phyloP scores from a whole-genome alignment of 2,888 invertebrate genomes.

The Petrolisthes manimaculis region DNA sequence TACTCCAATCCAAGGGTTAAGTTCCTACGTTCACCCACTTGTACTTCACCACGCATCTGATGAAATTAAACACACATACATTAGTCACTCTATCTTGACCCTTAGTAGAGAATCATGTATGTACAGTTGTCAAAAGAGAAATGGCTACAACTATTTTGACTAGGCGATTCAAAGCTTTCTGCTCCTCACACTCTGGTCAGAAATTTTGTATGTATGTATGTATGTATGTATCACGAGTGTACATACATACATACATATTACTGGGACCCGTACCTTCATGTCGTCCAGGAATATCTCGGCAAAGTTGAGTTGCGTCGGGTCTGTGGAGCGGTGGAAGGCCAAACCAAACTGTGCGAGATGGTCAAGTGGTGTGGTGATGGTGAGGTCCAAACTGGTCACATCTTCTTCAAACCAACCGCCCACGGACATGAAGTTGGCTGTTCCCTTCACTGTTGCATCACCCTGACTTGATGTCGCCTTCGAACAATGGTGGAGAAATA shows the following conservation, averaged over 20 bases:
- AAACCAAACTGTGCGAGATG: slow-evolving; percentile 27
- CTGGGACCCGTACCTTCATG: slow-evolving; percentile 24
- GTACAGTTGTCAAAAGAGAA: too few species aligned
- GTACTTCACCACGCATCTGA: slow-evolving; percentile 42
- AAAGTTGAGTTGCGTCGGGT: background rate
- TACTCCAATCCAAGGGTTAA: slow-evolving; percentile 22
- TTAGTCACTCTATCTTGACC: too few species aligned
- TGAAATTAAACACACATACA: too few species aligned
- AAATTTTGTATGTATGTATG: too few species aligned
- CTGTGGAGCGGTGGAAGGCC: background rate
- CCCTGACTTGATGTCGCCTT: slow-evolving; percentile 10
- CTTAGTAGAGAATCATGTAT: too few species aligned
- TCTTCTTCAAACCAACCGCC: slow-evolving; percentile 24
- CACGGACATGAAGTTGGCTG: background rate
- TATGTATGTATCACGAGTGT: too few species aligned
- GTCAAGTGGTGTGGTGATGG: slow-evolving; percentile 30
- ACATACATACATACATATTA: too few species aligned
- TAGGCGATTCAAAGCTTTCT: too few species aligned
- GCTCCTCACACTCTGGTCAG: too few species aligned
- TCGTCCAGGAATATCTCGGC: slow-evolving; percentile 35
- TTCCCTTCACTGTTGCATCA: slow-evolving; percentile 12
- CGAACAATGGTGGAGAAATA: too few species aligned
- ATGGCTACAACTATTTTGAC: too few species aligned
- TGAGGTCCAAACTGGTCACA: slow-evolving; percentile 11
- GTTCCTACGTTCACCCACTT: slow-evolving; percentile 11